Conservation (phyloP, 2,113 vertebrate species). For the Hyla sarda region DNA sequence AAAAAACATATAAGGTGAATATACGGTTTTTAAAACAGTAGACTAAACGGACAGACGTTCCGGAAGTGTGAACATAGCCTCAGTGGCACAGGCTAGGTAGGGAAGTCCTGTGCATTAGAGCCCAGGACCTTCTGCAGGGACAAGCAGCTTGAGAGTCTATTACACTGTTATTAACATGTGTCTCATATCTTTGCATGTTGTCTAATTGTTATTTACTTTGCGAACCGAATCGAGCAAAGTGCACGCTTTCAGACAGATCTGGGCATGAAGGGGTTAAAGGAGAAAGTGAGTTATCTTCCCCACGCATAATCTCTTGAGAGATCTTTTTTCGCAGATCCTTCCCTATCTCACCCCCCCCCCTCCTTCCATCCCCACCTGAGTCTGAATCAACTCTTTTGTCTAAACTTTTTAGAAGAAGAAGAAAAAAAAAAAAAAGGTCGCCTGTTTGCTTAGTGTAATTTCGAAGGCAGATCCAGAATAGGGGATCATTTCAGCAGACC, state of each 20-base stretch:
- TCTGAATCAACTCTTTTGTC: slow-evolving; percentile 49
- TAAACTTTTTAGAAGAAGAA: slow-evolving; percentile 40
- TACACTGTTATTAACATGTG: not conserved
- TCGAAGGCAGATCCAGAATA: slow-evolving; percentile 43
- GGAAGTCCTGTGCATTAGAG: too few relatives aligned
- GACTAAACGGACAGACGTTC: too few relatives aligned
- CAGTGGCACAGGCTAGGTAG: too few relatives aligned
- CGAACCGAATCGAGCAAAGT: too few relatives aligned
- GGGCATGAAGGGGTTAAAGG: not conserved
- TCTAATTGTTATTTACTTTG: not conserved
- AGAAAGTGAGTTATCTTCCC: slow-evolving; percentile 6
- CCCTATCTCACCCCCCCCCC: not conserved
- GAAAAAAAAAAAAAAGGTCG: slow-evolving; percentile 16
- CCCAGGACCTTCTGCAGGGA: too few relatives aligned
- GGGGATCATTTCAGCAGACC: slow-evolving; percentile 32
- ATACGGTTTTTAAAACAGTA: too few relatives aligned
- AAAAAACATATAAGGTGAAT: too few relatives aligned
- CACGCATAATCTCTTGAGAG: slow-evolving; percentile 15
- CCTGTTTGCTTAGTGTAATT: slow-evolving; percentile 53
- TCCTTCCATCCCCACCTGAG: slow-evolving; percentile 35
- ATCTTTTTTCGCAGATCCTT: not conserved
- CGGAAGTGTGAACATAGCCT: too few relatives aligned
- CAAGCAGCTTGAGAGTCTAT: not conserved
- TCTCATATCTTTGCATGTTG: not conserved
- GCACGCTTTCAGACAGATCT: not conserved